phyloP scores from a whole-genome alignment of 2,113 vertebrate species.

The Oryzias melastigma region DNA sequence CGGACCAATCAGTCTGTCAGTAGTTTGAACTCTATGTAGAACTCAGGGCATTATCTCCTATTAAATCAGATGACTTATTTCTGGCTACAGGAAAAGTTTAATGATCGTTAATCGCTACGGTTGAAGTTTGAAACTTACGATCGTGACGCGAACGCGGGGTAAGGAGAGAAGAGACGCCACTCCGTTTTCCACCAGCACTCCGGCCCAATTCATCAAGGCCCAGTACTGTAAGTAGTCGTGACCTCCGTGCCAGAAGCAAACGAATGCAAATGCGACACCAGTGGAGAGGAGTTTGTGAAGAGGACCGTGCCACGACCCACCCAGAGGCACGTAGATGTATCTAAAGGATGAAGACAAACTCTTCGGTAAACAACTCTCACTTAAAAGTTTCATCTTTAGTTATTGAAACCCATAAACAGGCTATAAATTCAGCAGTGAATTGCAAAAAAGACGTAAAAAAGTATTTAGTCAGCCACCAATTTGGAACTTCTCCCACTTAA shows the following conservation, averaged over 20 bases:
- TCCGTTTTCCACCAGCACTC: conserved; percentile 83
- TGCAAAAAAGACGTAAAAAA: conserved; percentile 16
- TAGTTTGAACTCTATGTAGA: conserved; percentile 5
- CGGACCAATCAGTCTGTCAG: conserved; percentile 11
- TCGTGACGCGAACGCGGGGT: conserved; percentile 63
- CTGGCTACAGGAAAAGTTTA: conserved; percentile 20
- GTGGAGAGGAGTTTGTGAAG: conserved; percentile 83
- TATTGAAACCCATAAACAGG: conserved; percentile 8
- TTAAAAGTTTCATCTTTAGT: neutral
- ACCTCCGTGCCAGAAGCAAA: conserved; percentile 94
- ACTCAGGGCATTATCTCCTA: conserved; percentile 19
- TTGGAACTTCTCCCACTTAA: too few species aligned
- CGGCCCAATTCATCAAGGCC: conserved; percentile 91
- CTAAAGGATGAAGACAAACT: conserved; percentile 63
- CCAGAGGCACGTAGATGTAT: conserved; percentile 93
- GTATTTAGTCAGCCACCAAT: neutral
- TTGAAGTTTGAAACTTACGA: conserved; percentile 79
- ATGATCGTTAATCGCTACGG: neutral
- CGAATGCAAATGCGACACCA: conserved; percentile 87
- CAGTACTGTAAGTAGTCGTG: conserved; percentile 90
- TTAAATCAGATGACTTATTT: conserved; percentile 30
- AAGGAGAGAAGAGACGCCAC: conserved; percentile 75
- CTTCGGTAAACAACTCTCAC: too few species aligned
- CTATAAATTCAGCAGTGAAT: conserved; percentile 16
- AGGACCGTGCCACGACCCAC: conserved; percentile 84